Evolutionary conservation across 2,888 invertebrate genomes (phyloP).

Genomic region (Phaonia tiefii): DNA sequence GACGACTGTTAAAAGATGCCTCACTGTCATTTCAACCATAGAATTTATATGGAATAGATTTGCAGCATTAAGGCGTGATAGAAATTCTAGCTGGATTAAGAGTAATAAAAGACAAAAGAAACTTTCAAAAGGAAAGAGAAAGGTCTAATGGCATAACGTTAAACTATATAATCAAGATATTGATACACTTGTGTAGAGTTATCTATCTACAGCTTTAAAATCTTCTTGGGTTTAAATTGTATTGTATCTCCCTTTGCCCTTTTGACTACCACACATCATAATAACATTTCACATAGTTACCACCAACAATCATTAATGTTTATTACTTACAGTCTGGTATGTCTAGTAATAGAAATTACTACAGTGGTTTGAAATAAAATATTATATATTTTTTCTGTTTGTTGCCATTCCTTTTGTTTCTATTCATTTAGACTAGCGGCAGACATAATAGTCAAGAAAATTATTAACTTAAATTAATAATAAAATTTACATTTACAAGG

Average conservation of each 20-base stretch:
- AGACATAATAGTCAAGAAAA: too few relatives aligned
- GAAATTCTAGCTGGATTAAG: too few relatives aligned
- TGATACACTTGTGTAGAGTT: too few relatives aligned
- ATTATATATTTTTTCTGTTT: too few relatives aligned
- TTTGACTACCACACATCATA: too few relatives aligned
- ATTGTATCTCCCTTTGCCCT: too few relatives aligned
- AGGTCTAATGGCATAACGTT: too few relatives aligned
- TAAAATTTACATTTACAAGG: conserved; percentile 43
- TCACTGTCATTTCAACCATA: background rate
- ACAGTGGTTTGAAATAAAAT: background rate
- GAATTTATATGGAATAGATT: background rate
- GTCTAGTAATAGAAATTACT: background rate
- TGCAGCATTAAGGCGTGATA: background rate
- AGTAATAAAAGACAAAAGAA: background rate
- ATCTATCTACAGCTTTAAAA: background rate
- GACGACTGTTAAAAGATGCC: conserved; percentile 7
- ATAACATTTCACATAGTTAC: background rate
- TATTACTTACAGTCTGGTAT: conserved; percentile 24
- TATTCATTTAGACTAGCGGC: too few relatives aligned
- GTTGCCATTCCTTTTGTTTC: too few relatives aligned
- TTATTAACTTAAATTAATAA: conserved; percentile 45
- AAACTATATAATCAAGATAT: too few relatives aligned
- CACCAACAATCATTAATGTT: conserved; percentile 11
- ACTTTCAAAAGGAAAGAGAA: background rate
- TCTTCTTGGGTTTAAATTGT: too few relatives aligned